Base-by-base conservation (phyloP, 2,888 invertebrate genomes). In the Ormia ochracea region DNA sequence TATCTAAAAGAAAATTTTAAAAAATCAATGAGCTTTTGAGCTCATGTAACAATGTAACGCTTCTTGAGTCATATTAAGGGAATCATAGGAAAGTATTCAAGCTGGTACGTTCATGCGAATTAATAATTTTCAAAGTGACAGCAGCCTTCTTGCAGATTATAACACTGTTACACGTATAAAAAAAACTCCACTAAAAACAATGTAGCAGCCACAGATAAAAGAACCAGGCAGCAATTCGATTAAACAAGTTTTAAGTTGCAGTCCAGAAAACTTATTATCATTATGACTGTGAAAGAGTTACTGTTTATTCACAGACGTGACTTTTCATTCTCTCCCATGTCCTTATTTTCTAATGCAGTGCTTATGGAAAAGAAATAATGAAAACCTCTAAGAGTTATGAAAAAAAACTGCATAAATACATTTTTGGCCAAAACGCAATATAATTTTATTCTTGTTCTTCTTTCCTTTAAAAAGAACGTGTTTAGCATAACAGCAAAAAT, bases 361-460 rank as follows among this genome's bases (percentile, higher is more conserved):
- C 21, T 41, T n/a, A 72, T 54, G 3, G 28, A 50, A 17, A 31
- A 58, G 65, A 50, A 36, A 52, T 68, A 75, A 75, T 59, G 38
- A 10, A 28, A 59, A 50, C 14, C 17, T 41, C 41, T 41, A 6
- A 41, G 41, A 41, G 17, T 17, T 17, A 41, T 41, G 17, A 41
- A 41, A 41, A 6, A 48, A 54, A 21, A 58, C 23, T 59, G 33
- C 50, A 59, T 59, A 41, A 66, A 31, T 59, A 43, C 14, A 59
- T 48, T 75, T n/a, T 68, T 68, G 66, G 50, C 43, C 74, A 52
- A 52, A 59, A 59, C 33, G 58, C 74, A 66, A 66, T 38, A 31
- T 28, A 48, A 33, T 5, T 21, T 28, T 38, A 12, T 50, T 50
- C 12, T n/a, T n/a, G 4, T n/a, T 45, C 12, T 43, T 43, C 14